phyloP scores from a whole-genome alignment of 2,888 invertebrate species.

The Peribatodes rhomboidaria region DNA sequence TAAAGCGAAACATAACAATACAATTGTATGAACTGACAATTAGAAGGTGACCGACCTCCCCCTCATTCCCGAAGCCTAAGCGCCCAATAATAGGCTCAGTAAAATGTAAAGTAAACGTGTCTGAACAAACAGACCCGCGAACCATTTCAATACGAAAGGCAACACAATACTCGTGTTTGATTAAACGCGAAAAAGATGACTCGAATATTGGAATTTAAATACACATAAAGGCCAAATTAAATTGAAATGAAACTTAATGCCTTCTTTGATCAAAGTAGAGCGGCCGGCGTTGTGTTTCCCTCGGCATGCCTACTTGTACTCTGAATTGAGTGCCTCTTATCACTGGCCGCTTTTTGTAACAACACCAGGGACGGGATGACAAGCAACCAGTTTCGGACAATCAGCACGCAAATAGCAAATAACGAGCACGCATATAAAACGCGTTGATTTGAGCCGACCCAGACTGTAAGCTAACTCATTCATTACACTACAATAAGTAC shows the following conservation, averaged over 20 bases:
- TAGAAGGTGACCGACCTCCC: background rate
- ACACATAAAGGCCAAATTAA: constrained; percentile 10
- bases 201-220: constrained; percentile 17
- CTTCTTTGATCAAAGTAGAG: constrained; percentile 13
- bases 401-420: background rate
- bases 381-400: no score
- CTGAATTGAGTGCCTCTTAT: background rate
- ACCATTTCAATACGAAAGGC: constrained; percentile 15
- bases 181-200: constrained; percentile 15
- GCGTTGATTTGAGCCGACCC: no score
- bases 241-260: constrained; percentile 26
- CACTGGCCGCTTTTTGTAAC: background rate
- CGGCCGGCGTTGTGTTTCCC: background rate
- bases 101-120: constrained; percentile 10
- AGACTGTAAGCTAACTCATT: no score
- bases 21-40: background rate
- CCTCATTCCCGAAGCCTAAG: background rate
- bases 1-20: no score
- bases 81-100: constrained; percentile 9
- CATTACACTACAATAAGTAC: no score
- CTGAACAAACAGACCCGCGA: background rate
- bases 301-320: background rate
- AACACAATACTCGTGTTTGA: constrained; percentile 23
- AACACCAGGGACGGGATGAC: no score
- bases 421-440: no score